Evolutionary conservation across 2,888 invertebrate genomes (phyloP).

Genomic region (Lysandra coridon): DNA sequence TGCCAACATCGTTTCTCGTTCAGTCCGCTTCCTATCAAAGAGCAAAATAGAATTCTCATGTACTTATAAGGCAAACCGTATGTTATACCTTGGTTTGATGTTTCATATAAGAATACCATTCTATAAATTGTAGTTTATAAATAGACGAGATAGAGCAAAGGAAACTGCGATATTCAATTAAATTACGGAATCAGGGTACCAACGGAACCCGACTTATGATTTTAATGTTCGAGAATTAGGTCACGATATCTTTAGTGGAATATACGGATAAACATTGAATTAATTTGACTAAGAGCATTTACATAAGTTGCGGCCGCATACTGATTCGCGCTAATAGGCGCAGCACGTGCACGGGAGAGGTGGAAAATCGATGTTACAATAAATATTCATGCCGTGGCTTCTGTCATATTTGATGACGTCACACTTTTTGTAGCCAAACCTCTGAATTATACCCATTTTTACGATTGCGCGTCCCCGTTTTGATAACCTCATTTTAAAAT

Average conservation of each 20-base stretch:
- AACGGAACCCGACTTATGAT: neutral
- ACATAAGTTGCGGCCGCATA: slow-evolving; percentile 30
- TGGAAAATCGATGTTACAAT: slow-evolving; percentile 39
- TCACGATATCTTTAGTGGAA: slow-evolving; percentile 22
- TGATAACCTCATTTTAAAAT: slow-evolving; percentile 26
- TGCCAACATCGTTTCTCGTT: neutral
- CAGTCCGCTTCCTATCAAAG: neutral
- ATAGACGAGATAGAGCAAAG: neutral
- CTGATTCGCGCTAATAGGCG: slow-evolving; percentile 18
- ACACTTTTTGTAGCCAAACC: slow-evolving; percentile 27
- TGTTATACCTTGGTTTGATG: neutral
- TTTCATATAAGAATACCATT: neutral
- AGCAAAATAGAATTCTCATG: neutral
- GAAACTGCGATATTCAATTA: neutral
- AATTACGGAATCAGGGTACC: neutral
- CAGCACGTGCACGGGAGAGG: slow-evolving; percentile 31
- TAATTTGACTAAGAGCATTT: slow-evolving; percentile 30
- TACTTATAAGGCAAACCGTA: too few relatives aligned
- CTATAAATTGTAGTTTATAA: neutral
- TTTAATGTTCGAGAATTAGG: slow-evolving; percentile 3
- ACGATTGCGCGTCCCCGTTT: slow-evolving; percentile 25
- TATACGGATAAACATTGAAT: slow-evolving; percentile 25
- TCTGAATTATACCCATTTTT: slow-evolving; percentile 24
- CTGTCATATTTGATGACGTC: slow-evolving; percentile 29
- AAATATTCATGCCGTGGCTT: slow-evolving; percentile 39